Evolutionary conservation across 2,797 vertebrate species (phyloP).

Genomic region (Spheniscus humboldti): DNA sequence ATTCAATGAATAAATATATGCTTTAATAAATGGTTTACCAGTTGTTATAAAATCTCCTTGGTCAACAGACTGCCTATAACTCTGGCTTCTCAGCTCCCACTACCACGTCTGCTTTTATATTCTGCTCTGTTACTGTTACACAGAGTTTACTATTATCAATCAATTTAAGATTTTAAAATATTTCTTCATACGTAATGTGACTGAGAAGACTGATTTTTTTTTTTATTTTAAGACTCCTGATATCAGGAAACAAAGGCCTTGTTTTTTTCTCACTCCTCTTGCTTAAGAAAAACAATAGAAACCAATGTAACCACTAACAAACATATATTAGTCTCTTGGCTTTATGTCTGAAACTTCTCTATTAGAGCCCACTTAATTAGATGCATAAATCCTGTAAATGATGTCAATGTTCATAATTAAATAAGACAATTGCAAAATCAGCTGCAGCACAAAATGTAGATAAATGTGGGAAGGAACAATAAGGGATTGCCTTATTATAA

Average conservation of each 20-base stretch:
- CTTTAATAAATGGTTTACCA: neutral
- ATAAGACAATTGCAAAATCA: slow-evolving; percentile 66
- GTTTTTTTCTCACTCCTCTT: slow-evolving; percentile 5
- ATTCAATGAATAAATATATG: neutral
- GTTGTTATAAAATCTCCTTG: neutral
- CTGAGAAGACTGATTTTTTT: neutral
- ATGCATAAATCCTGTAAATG: slow-evolving; percentile 64
- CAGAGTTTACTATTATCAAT: neutral
- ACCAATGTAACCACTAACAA: slow-evolving; percentile 16
- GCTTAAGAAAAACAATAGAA: slow-evolving; percentile 45
- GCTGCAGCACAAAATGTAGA: slow-evolving; percentile 48
- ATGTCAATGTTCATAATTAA: slow-evolving; percentile 68
- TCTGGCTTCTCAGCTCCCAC: neutral
- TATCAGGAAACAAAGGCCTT: neutral
- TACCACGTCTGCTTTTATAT: neutral
- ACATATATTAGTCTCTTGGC: slow-evolving; percentile 33
- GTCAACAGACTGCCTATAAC: neutral
- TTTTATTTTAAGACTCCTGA: neutral
- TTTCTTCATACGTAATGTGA: neutral
- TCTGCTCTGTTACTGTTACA: neutral
- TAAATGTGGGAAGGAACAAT: slow-evolving; percentile 52
- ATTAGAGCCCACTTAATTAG: slow-evolving; percentile 61
- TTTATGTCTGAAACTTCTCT: slow-evolving; percentile 51
- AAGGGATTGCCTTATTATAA: slow-evolving; percentile 32
- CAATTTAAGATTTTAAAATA: neutral